Evolutionary conservation across 2,797 vertebrate species (phyloP), one percentile per base, ranked within the genome.

Genomic region (Pantherophis vulpinus): DNA sequence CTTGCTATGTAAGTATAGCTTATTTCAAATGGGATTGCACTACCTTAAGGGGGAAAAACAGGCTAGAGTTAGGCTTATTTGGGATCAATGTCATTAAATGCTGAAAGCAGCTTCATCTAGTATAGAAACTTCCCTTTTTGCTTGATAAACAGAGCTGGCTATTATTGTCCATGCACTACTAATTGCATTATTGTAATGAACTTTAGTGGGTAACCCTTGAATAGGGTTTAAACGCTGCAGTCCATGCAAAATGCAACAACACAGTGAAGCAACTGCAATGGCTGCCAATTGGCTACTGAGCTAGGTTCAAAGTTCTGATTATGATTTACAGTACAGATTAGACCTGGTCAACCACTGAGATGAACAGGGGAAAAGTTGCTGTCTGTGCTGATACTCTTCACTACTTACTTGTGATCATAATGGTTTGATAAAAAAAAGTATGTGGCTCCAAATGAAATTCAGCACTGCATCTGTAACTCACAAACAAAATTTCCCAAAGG

Each of bases 11-110:
- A 74, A 18, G 14, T 18, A 74, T 37, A 37, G 32, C n/a, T 32
- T 70, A 32, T 70, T 70, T 70, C 66, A 70, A 79, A 79, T 42
- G 70, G 32, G 70, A 10, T 42, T 79, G 32, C 8, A 10, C 70
- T 42, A 37, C 3, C 7, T 23, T 1, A 4, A 4, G 70, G 70
- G 63, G 0, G 6, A 0, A 1, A 2, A 10, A 23, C 32, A 42
- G 37, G 8, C 37, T 42, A 79, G 32, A 42, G 18, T 20, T 23
- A 42, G 32, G 70, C 8, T 79, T 79, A 42, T 79, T 79, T 42
- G 32, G 32, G 18, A 79, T 42, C 70, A 79, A 18, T 23, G 18
- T 42, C 70, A 79, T 79, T 18, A 42, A 79, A 79, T 42, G 37
- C 18, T 79, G 18, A 79, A 79, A 79, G 18, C 37, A 79, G 3